phyloP scores from a whole-genome alignment of 2,113 vertebrate species.

The Lichenostomus cassidix region DNA sequence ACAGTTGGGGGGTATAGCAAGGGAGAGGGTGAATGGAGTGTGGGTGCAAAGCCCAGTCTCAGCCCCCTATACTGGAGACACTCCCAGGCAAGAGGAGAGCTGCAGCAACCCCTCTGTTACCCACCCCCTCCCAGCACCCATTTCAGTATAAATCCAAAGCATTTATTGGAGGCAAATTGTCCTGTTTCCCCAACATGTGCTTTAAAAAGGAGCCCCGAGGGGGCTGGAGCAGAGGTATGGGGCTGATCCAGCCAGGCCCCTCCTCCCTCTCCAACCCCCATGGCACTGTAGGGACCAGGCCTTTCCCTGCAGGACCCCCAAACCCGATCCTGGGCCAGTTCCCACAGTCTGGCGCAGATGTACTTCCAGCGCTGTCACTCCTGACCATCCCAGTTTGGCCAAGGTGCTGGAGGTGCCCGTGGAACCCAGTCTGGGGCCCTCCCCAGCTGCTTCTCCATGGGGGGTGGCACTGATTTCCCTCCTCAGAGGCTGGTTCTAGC shows the following conservation, averaged over 20 bases:
- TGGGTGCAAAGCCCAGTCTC: not conserved
- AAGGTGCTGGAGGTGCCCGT: not conserved
- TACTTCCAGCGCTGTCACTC: not conserved
- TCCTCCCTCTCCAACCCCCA: not conserved
- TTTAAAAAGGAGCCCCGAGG: not conserved
- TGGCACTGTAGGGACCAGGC: not conserved
- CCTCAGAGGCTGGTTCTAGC: not conserved
- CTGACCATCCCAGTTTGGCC: not conserved
- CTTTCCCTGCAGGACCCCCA: not conserved
- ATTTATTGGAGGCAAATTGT: not conserved
- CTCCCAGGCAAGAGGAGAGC: fast-evolving
- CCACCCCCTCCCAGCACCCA: not conserved
- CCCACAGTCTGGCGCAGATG: not conserved
- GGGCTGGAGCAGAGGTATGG: not conserved
- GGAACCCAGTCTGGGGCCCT: not conserved
- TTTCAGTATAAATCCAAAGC: not conserved
- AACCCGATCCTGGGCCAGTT: fast-evolving
- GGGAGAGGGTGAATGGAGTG: not conserved
- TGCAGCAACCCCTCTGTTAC: not conserved
- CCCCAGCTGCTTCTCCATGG: not conserved
- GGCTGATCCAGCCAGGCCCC: not conserved
- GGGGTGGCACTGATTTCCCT: not conserved
- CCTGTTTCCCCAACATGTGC: not conserved
- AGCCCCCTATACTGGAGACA: too few relatives aligned
- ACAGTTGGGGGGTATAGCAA: not conserved